A percentile compares a stretch with the other conserved stretches of the same genome.
phyloP scores from a whole-genome alignment of 1,140 invertebrate species.

The Trichonephila clavipes region DNA sequence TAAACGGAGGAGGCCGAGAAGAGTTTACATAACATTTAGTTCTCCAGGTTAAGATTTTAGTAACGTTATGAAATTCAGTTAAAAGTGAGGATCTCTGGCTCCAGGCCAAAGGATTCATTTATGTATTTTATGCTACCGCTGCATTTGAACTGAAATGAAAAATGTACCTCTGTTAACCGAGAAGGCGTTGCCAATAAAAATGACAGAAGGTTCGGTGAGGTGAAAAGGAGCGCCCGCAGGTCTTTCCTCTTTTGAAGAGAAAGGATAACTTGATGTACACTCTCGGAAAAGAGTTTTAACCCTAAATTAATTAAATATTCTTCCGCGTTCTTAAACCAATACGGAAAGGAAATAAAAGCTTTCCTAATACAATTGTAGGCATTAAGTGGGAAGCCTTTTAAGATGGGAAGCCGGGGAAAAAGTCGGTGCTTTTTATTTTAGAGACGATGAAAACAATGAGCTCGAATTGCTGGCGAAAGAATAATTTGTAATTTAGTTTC shows the following conservation, averaged over 20 bases:
- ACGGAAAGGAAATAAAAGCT: background rate
- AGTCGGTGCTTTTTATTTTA: background rate
- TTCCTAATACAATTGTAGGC: background rate
- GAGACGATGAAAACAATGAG: background rate
- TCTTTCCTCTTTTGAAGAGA: background rate
- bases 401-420: background rate
- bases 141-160: background rate
- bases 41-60: background rate
- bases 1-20: no score
- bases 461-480: no score
- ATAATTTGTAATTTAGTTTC: no score
- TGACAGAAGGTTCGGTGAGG: background rate
- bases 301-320: background rate
- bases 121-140: background rate
- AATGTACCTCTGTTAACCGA: background rate
- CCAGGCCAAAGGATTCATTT: background rate
- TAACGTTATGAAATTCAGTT: background rate
- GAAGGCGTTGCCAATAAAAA: background rate
- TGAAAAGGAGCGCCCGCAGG: background rate
- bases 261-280: constrained; percentile 2
- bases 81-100: background rate
- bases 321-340: background rate
- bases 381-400: background rate
- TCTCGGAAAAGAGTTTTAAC: background rate
- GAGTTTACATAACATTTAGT: background rate